Base-by-base conservation (phyloP, 2,888 invertebrate species). In the Cactoblastis cactorum region DNA sequence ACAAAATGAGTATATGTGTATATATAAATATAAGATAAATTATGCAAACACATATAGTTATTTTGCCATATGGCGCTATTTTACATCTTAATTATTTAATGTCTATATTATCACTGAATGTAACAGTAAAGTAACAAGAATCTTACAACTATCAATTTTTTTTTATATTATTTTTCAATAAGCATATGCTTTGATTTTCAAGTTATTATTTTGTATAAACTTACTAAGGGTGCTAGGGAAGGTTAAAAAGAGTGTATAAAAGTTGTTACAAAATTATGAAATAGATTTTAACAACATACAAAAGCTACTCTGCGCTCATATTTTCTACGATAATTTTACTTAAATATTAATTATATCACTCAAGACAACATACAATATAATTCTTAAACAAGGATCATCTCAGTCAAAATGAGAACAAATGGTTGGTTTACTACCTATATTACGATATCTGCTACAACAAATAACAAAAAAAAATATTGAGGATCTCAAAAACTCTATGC, bases 231-330 rank as follows among this genome's bases (percentile, higher is more conserved):
- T 89, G 89, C 88, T 86, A 82, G 81, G 88, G 85, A 87, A 87
- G 84, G 83, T 80, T 87, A 85, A 89, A 87, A 87, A 77, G 80
- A 87, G 88, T 88, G 89, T 89, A 89, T 85, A 88, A 89, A 89
- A 89, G 77, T 88, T 81, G 69, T 75, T 87, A 88, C 76, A 88
- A 87, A 88, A 87, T 80, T 82, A 79, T 83, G 77, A 79, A 81
- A 83, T 82, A 84, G 83, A 78, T 83, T 80, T n/a, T 83, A 87
- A 84, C 85, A 86, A 82, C 79, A 88, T 89, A 89, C 88, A 89
- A 89, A 89, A 89, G 88, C 89, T 89, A 89, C 88, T 73, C 67
- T 60, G 73, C 80, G 69, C 75, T 65, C 65, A 68, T 77, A 76
- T 74, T 76, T 65, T 67, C 74, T 82, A 83, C 71, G 70, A 71